Base-by-base conservation (phyloP, 2,797 vertebrate genomes). In the Xyrichtys novacula region DNA sequence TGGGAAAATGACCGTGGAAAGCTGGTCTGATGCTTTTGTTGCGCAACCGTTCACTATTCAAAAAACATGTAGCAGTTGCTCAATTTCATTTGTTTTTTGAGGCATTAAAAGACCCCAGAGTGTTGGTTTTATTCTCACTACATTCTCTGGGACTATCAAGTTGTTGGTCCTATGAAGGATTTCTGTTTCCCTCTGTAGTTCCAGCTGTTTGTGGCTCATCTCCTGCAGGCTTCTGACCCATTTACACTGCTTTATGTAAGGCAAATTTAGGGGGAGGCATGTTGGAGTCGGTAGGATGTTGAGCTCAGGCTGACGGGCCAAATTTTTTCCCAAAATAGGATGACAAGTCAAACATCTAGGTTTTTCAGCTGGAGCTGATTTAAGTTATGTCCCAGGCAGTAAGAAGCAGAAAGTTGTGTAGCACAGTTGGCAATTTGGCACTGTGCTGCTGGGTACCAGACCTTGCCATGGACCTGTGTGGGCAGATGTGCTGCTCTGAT, bases 211-310 rank as follows among this genome's bases (percentile, higher is more conserved):
- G 32, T 64, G 65, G 66, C 70, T 83, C 55, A 28, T 79, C 74
- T 91, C 89, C 87, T 83, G 78, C 80, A 76, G 83, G 76, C 81
- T 83, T 88, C 80, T 92, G 88, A 91, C 89, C 87, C 85, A 90
- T 84, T 91, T 90, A 82, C 47, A 50, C 44, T 47, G 46, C 74
- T 71, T 85, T 76, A 85, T 74, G 61, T 68, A 47, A 78, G 74
- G 52, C 38, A 15, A 73, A 75, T 85, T 83, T 85, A 65, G 74
- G 65, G 47, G 57, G 70, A 82, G 59, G 71, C 54, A 56, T 72
- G 81, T 76, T 85, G 70, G 62, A 87, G 84, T 89, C 83, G 83
- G 77, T 68, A 67, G 60, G 75, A 84, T 74, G 65, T 76, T 71
- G 65, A 82, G 78, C 50, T 36, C 6, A 22, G 63, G 50, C 74